Evolutionary conservation across 1,140 invertebrate species (phyloP), one percentile per base, ranked within the genome.

Genomic region (Aphaenogaster floridana): DNA sequence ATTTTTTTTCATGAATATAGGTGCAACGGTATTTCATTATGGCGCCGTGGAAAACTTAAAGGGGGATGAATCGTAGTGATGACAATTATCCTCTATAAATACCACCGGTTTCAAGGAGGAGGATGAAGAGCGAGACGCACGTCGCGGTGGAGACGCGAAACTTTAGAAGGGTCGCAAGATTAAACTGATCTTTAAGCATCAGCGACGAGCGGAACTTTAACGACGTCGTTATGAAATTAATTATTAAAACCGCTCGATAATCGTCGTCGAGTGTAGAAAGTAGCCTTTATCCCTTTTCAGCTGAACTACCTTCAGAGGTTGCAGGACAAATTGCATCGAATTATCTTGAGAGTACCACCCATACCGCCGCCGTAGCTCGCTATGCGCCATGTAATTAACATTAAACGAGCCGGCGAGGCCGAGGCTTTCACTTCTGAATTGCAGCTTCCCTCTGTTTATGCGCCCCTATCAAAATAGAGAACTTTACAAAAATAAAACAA

Each of bases 231-330:
- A 81, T 54, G 59, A 88, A 87, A 92, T 92, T 87, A 90, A 92
- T 90, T 89, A 92, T 90, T 89, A 87, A 92, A 92, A 76, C 80
- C 84, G 39, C 48, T 59, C 89, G 89, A 92, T 90, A 89, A 91
- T 91, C 89, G 74, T 89, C 79, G 78, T 54, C 64, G 83, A 79
- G 78, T 48, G 83, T 61, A 64, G 68, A 84, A 74, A 85, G 86
- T 90, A 86, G 88, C 84, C 78, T 42, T 90, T 89, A 86, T 66
- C 71, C 66, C 86, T 86, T 88, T 84, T 84, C 59, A 42, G 59
- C 52, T 39, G 39, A 57, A 76, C 76, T 88, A 13, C 21, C 80
- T 87, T 89, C 79, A 81, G 84, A 74, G 66, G 77, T 91, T 89
- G 79, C 72, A 57, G 71, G 74, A 77, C 80, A 90, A 88, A 92